Base-by-base conservation (phyloP, 2,888 invertebrate genomes). In the Platycheirus albimanus region DNA sequence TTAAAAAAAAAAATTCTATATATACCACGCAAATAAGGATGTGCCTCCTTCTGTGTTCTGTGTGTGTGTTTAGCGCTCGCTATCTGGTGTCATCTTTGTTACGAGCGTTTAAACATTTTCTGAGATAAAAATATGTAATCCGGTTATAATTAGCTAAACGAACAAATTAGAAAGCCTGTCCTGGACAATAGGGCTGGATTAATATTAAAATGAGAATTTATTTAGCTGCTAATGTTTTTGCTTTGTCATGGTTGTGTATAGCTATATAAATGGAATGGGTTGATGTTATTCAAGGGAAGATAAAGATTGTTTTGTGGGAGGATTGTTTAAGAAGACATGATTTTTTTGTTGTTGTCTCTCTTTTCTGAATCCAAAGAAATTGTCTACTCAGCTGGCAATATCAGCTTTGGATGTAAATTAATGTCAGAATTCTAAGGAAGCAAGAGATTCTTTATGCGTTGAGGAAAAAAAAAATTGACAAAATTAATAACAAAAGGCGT, bases 91-190 rank as follows among this genome's bases (percentile, higher is more conserved):
- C 81, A 71, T 71, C 76, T 71, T 52, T 41, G 58, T 76, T 51
- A 33, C 10, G 63, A 70, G 76, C 49, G 28, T 70, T 71, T 63
- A 41, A 63, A 77, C 52, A 74, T 69, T 74, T 64, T 45, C 56
- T 51, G 28, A 86, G 86, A 87, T 87, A 87, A 87, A 87, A 87
- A 87, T 86, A 87, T 87, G 87, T 87, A 87, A 87, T 87, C 87
- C 87, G 84, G 86, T 86, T 87, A 87, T 87, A 87, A 87, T 87
- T 87, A 87, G 86, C 85, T 86, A 66, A 61, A 61, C 41, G 49
- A 72, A 72, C 77, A 81, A 81, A 77, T 77, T 77, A 81, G 67
- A 49, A 63, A 63, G 51, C 66, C 66, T 76, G 76, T 71, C 47
- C 61, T 54, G 77, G 77, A 56, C 77, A 71, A 63, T 54, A 33